Evolutionary conservation across 1,140 invertebrate genomes (phyloP).

Genomic region (Lepidostoma basale): DNA sequence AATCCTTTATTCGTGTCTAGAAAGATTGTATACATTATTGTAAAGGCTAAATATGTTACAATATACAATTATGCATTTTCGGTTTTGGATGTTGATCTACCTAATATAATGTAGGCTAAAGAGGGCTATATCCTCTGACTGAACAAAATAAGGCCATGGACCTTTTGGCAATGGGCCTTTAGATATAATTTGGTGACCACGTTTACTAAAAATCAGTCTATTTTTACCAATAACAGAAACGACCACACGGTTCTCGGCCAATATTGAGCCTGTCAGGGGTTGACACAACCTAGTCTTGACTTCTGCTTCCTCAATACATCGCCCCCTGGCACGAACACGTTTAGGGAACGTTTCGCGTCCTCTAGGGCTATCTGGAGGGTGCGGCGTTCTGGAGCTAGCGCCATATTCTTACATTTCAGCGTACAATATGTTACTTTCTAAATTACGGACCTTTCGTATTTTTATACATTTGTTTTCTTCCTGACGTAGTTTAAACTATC

Average conservation of each 20-base stretch:
- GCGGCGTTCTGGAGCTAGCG: too few species aligned
- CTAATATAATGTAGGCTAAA: constrained; percentile 21
- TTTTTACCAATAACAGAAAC: too few species aligned
- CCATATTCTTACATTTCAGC: not conserved
- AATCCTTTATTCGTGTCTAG: too few species aligned
- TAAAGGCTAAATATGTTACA: too few species aligned
- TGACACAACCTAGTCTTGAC: too few species aligned
- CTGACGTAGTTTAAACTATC: not conserved
- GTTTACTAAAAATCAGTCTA: not conserved
- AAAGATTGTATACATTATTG: too few species aligned
- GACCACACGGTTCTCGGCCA: too few species aligned
- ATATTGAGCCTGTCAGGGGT: too few species aligned
- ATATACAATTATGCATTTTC: not conserved
- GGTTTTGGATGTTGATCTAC: constrained; percentile 10
- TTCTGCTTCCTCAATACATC: too few species aligned
- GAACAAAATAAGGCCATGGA: constrained; percentile 3
- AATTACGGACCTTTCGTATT: not conserved
- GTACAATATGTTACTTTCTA: not conserved
- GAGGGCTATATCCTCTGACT: constrained; percentile 6
- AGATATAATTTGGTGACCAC: constrained; percentile 8
- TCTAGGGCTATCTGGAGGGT: too few species aligned
- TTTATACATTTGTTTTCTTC: not conserved
- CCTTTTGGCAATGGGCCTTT: constrained; percentile 2
- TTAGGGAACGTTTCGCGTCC: too few species aligned
- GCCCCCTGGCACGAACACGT: too few species aligned